Percentiles rank a stretch among this genome's conserved stretches.
Conservation (phyloP, 2,888 invertebrate genomes). For the Stenodera caucasica region DNA sequence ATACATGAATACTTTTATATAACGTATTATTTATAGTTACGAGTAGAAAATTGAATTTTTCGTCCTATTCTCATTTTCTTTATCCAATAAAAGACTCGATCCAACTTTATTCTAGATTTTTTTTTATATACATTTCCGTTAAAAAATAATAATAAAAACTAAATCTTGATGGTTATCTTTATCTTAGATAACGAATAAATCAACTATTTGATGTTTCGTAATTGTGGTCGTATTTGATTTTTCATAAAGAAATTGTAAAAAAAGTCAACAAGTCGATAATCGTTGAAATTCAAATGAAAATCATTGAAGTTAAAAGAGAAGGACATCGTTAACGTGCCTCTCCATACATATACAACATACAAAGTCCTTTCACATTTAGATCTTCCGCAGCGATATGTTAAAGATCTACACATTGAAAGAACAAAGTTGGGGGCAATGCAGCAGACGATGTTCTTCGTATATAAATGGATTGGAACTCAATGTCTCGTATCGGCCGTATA, state of each 20-base stretch:
- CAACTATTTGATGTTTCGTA: background rate
- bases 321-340: background rate
- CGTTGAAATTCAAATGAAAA: background rate
- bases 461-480: slow-evolving; percentile 28
- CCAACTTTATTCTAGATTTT: slow-evolving; percentile 1
- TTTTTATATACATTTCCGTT: too few species aligned
- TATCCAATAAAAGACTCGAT: slow-evolving; percentile 1
- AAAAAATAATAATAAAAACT: too few species aligned
- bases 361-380: slow-evolving; percentile 7
- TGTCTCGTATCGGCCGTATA: slow-evolving; percentile 26
- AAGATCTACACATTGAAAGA: slow-evolving; percentile 7
- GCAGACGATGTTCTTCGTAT: slow-evolving; percentile 6
- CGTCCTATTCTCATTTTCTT: background rate
- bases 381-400: slow-evolving; percentile 7
- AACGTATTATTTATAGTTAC: slow-evolving; percentile 7
- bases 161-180: background rate
- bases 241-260: background rate
- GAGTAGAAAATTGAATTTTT: slow-evolving; percentile 5
- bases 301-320: background rate
- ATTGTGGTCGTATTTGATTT: background rate
- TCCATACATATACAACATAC: background rate
- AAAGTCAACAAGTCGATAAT: background rate
- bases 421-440: slow-evolving; percentile 2
- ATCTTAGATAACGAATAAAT: background rate
- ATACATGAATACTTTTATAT: slow-evolving; percentile 8